Conservation (phyloP, 64 coral and sea anemone species). For the Cladopsammia gracilis region DNA sequence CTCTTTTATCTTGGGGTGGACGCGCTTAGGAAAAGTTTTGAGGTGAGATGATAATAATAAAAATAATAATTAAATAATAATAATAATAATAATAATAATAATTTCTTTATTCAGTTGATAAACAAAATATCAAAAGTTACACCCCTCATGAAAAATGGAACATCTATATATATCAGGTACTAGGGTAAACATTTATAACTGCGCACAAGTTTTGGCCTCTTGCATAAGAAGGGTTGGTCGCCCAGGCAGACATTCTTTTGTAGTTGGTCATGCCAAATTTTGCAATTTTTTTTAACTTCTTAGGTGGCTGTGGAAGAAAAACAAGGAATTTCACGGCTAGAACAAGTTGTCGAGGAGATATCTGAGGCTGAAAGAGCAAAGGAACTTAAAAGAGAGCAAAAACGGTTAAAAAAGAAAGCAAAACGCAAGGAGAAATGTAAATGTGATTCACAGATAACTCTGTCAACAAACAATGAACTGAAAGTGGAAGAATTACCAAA, state of each 20-base stretch:
- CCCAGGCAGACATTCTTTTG: not conserved
- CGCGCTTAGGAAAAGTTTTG: conserved; percentile 94
- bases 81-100: too few relatives aligned
- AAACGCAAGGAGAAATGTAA: conserved; percentile 95
- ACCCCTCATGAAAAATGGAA: too few relatives aligned
- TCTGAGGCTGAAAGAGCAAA: conserved; percentile 90
- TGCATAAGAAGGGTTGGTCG: not conserved
- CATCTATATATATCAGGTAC: too few relatives aligned
- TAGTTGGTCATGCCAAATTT: not conserved
- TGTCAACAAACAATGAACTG: conserved; percentile 22
- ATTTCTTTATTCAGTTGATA: too few relatives aligned
- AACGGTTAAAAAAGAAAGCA: conserved; percentile 95
- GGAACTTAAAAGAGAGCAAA: conserved; percentile 93
- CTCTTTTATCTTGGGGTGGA: conserved; percentile 96
- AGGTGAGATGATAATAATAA: conserved; percentile 55
- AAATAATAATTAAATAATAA: too few relatives aligned
- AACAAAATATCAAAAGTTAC: too few relatives aligned
- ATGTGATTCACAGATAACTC: conserved; percentile 14
- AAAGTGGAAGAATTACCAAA: conserved; percentile 53
- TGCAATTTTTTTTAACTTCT: not conserved
- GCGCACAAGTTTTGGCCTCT: not conserved
- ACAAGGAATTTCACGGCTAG: conserved; percentile 93
- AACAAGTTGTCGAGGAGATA: conserved; percentile 98
- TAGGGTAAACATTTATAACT: too few relatives aligned
- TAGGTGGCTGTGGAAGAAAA: conserved; percentile 96